These are phyloP conservation scores for Amphipoea lucens DNA, from an alignment of 2,888 invertebrate genomes.

Conservation along the genomic window DNA sequence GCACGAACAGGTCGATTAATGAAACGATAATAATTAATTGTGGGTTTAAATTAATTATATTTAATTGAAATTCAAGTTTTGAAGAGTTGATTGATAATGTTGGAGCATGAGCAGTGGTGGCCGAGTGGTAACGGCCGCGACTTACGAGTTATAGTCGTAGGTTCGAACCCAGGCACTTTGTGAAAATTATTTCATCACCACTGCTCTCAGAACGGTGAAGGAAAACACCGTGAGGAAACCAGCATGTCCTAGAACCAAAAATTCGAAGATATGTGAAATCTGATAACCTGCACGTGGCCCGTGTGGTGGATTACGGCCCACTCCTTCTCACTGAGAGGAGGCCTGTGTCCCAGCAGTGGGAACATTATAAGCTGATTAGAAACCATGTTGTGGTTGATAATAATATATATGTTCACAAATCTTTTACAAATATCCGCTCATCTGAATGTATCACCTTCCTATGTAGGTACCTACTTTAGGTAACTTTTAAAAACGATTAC, in stretches of 20 bases:
- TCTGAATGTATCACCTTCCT: no score
- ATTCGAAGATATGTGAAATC: no score
- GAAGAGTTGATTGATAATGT: neutral
- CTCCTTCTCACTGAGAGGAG: no score
- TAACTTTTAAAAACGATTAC: no score
- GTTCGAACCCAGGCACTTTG: neutral
- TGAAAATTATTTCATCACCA: neutral
- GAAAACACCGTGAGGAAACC: neutral
- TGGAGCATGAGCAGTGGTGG: neutral
- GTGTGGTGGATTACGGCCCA: no score
- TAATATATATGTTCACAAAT: neutral
- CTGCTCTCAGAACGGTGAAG: no score
- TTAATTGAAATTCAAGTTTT: conserved; percentile 11
- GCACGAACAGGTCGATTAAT: conserved; percentile 17
- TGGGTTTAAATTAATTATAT: conserved; percentile 14
- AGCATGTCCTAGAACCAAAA: no score
- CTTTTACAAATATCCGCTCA: neutral
- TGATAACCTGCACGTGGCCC: no score
- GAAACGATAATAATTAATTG: conserved; percentile 24
- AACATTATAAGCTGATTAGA: neutral
- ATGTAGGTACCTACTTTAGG: neutral
- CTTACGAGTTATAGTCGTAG: no score
- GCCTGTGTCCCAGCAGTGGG: neutral
- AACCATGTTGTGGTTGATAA: neutral
- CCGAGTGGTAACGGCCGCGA: neutral